Evolutionary conservation across 2,888 invertebrate species (phyloP).

Genomic region (Oscheius sp.): DNA sequence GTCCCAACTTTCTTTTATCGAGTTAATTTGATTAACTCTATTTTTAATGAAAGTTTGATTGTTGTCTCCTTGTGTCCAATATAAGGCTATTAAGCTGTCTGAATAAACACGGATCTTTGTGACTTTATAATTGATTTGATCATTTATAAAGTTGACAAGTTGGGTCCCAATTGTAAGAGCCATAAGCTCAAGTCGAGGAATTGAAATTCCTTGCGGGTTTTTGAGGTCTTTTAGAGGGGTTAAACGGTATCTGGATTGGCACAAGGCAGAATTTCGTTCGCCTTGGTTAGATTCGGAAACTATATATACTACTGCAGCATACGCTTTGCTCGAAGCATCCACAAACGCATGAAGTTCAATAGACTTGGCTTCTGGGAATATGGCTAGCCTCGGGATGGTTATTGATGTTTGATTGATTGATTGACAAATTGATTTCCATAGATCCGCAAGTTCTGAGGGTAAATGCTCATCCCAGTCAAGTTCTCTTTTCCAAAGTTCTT

Average conservation of each 20-base stretch:
- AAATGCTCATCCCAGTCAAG: not conserved
- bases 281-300: not conserved
- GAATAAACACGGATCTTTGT: constrained; percentile 20
- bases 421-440: constrained; percentile 1
- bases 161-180: constrained; percentile 26
- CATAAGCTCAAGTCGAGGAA: constrained; percentile 38
- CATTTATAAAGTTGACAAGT: not conserved
- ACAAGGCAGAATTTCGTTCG: not conserved
- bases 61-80: constrained; percentile 32
- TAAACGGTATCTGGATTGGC: not conserved
- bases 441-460: not conserved
- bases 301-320: constrained; percentile 4
- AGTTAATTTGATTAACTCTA: not conserved
- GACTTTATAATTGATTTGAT: not conserved
- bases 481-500: not conserved
- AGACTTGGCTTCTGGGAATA: not conserved
- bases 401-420: constrained; percentile 6
- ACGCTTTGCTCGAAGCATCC: not conserved
- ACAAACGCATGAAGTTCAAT: not conserved
- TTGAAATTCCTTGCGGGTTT: constrained; percentile 15
- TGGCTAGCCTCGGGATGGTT: not conserved
- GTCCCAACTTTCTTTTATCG: too few species aligned
- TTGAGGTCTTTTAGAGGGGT: not conserved
- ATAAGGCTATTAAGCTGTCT: constrained; percentile 31
- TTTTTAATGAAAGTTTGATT: not conserved